A percentile compares a stretch with the other conserved stretches of the same genome.
Evolutionary conservation across 2,888 invertebrate species (phyloP).

Genomic region (Odontothrips loti): DNA sequence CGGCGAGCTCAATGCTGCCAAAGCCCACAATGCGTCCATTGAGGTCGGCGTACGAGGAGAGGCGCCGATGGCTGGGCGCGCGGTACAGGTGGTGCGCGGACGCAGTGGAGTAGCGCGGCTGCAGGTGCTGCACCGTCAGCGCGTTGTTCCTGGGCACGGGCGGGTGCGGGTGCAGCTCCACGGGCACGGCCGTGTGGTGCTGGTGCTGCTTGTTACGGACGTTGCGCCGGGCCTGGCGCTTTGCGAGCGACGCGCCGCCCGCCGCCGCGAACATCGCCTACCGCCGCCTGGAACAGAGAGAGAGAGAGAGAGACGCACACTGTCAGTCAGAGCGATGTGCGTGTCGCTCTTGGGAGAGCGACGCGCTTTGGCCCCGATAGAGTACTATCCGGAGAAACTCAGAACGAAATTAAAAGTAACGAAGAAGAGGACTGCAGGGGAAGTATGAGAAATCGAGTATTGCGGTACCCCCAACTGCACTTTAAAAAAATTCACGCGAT

Average conservation of each 20-base stretch:
- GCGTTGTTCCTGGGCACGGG: conserved; percentile 58
- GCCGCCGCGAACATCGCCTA: conserved; percentile 78
- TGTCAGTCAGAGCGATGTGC: too few species aligned
- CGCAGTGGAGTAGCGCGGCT: conserved; percentile 40
- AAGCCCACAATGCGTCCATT: conserved; percentile 39
- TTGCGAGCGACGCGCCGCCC: conserved; percentile 81
- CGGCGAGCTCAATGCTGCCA: conserved; percentile 39
- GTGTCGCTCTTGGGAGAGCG: too few species aligned
- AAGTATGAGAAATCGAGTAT: too few species aligned
- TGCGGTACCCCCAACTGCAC: too few species aligned
- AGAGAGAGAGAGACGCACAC: not conserved
- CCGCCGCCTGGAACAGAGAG: conserved; percentile 25
- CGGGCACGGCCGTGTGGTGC: conserved; percentile 39
- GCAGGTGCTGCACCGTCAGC: conserved; percentile 55
- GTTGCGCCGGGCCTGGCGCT: conserved; percentile 64
- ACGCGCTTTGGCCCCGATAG: too few species aligned
- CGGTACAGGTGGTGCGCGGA: conserved; percentile 35
- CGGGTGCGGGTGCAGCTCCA: conserved; percentile 48
- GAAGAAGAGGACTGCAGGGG: too few species aligned
- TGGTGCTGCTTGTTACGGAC: conserved; percentile 40
- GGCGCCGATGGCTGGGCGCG: conserved; percentile 41
- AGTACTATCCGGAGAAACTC: too few species aligned
- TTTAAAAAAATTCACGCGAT: too few species aligned
- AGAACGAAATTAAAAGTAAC: too few species aligned
- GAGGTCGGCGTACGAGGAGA: conserved; percentile 43